Evolutionary conservation across 2,888 invertebrate species (phyloP).

Genomic region (Drosophila villosipedis): DNA sequence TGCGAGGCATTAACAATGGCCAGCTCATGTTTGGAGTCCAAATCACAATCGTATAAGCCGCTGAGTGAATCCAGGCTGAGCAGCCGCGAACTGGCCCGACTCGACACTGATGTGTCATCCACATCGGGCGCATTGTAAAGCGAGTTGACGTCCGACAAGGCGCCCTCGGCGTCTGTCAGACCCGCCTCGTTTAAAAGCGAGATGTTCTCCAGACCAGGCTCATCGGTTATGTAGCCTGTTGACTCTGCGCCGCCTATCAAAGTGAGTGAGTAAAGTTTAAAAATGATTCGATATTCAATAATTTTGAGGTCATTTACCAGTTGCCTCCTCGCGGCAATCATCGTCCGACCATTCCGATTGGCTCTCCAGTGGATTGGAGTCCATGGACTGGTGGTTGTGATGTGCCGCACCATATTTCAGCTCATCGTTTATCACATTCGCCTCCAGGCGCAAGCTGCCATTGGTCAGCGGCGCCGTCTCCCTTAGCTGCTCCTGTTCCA

Average conservation of each 20-base stretch:
- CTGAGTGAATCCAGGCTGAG: slow-evolving; percentile 93
- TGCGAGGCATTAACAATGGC: slow-evolving; percentile 85
- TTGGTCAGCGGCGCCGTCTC: slow-evolving; percentile 53
- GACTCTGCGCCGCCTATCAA: slow-evolving; percentile 88
- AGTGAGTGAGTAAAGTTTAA: not conserved
- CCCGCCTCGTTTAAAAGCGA: slow-evolving; percentile 94
- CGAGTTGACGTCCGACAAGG: slow-evolving; percentile 94
- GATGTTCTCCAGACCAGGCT: slow-evolving; percentile 93
- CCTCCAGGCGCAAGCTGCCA: slow-evolving; percentile 71
- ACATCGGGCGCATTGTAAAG: slow-evolving; percentile 90
- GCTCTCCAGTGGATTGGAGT: slow-evolving; percentile 87
- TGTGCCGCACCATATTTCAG: slow-evolving; percentile 85
- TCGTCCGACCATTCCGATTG: slow-evolving; percentile 94
- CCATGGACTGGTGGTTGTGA: slow-evolving; percentile 85
- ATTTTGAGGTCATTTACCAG: slow-evolving; percentile 82
- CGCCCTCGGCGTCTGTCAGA: slow-evolving; percentile 94
- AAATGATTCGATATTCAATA: not conserved
- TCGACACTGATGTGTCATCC: slow-evolving; percentile 92
- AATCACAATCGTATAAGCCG: slow-evolving; percentile 91
- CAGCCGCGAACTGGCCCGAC: slow-evolving; percentile 92
- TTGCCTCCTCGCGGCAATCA: slow-evolving; percentile 88
- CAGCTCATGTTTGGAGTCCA: slow-evolving; percentile 85
- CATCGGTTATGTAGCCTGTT: slow-evolving; percentile 94
- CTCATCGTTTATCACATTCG: slow-evolving; percentile 86
- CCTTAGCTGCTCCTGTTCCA: slow-evolving; percentile 58